Base-by-base conservation (phyloP, 2,113 vertebrate genomes). In the Zapornia atra region DNA sequence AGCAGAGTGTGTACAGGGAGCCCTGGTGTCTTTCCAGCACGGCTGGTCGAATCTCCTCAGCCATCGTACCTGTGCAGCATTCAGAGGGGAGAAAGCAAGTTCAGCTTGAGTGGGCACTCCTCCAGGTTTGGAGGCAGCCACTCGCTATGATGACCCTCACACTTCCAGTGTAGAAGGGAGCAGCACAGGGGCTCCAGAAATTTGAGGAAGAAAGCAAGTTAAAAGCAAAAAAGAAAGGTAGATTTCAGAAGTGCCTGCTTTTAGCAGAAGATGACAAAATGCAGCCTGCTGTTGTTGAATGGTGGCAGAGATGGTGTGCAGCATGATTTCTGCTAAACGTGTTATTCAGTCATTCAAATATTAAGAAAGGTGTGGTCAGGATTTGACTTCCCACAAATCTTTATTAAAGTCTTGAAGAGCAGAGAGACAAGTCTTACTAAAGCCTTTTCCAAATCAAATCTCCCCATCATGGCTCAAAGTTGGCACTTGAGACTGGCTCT, bases 11-110 rank as follows among this genome's bases (percentile, higher is more conserved):
- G 57, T 98, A 99, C 44, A 99, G 84, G 28, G 98, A 97, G 6
- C 98, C 99, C 92, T 99, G 98, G 71, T 36, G 97, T 15, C 97
- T 97, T 82, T 99, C 98, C 88, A 98, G 90, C 82, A 98, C 98
- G 0, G 98, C 98, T 0, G 98, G 98, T 22, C 96, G 97, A 18
- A 93, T 97, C 91, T 98, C 98, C 76, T 98, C 92, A 5, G 96
- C 98, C 99, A 99, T 99, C 6, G 99, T 99, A 36, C 99, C 99
- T 99, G 66, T 3, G 53, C 56, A 76, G 82, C 86, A 72, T 4
- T 4, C 70, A 91, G 31, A 89, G 22, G 20, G 28, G 13, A 66
- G 31, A 75, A 59, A 88, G 50, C 40, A 80, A 21, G 19, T 61
- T 68, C 50, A 86, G 76, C 44, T 17, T 5, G 60, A 38, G 75